These are phyloP conservation scores for Heteractis magnifica DNA, from an alignment of 92 coral and sea anemone genomes.

Conservation along the genomic window DNA sequence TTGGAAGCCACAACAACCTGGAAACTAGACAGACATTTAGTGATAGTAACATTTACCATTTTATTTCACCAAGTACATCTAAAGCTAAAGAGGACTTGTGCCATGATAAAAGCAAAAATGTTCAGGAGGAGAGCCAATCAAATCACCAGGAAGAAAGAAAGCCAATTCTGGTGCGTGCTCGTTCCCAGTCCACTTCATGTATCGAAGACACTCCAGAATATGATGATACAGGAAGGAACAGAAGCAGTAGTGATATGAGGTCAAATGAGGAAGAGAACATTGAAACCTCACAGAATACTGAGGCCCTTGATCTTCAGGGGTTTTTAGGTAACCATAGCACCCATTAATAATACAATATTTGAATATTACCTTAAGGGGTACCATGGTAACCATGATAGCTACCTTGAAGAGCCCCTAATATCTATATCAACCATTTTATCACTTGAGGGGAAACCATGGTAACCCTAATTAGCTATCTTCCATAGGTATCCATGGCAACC, in stretches of 20 bases:
- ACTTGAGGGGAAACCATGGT: neutral
- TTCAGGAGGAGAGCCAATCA: constrained; percentile 24
- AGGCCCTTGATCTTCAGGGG: constrained; percentile 22
- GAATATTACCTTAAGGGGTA: too few relatives aligned
- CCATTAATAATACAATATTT: too few relatives aligned
- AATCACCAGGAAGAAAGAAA: neutral
- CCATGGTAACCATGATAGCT: neutral
- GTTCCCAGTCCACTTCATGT: constrained; percentile 35
- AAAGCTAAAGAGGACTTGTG: constrained; percentile 1
- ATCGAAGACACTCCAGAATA: constrained; percentile 9
- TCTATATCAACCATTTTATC: neutral
- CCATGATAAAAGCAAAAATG: neutral
- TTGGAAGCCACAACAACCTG: neutral
- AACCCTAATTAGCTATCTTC: neutral
- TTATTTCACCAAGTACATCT: neutral
- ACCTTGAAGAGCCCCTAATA: too few relatives aligned
- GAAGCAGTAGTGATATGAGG: neutral
- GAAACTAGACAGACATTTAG: constrained; percentile 13
- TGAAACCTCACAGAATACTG: neutral
- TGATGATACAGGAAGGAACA: neutral
- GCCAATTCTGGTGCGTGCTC: constrained; percentile 23
- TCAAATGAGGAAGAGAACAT: neutral
- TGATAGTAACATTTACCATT: neutral
- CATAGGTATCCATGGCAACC: too few relatives aligned
- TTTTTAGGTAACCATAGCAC: neutral